These are phyloP conservation scores for Lepidothrix coronata DNA, from an alignment of 2,113 vertebrate species.

Conservation along the genomic window DNA sequence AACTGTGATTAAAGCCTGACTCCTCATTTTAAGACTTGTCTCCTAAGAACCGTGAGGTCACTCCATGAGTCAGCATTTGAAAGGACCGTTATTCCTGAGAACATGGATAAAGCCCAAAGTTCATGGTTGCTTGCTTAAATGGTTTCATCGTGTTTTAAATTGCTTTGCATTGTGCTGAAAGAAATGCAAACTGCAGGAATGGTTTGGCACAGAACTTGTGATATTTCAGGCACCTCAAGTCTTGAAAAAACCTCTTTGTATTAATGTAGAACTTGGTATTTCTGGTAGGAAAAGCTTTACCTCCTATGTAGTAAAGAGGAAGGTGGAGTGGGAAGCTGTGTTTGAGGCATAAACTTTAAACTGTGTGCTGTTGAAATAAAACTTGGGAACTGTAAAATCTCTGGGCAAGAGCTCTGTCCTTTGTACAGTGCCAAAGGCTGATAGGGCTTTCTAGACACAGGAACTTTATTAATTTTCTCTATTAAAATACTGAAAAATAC, in stretches of 20 bases:
- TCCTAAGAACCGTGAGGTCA: constrained; percentile 8
- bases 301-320: not conserved
- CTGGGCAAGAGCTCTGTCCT: not conserved
- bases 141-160: not conserved
- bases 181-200: not conserved
- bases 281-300: not conserved
- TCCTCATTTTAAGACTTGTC: constrained; percentile 53
- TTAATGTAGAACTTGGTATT: not conserved
- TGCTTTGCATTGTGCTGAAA: not conserved
- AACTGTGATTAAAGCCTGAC: constrained; percentile 49
- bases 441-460: not conserved
- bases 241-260: not conserved
- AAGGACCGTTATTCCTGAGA: constrained; percentile 37
- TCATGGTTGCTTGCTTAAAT: not conserved
- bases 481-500: not conserved
- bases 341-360: not conserved
- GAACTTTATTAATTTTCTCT: not conserved
- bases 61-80: constrained; percentile 34
- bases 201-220: not conserved
- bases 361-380: not conserved
- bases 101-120: constrained; percentile 27
- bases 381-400: not conserved
- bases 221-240: not conserved
- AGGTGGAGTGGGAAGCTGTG: not conserved
- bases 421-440: not conserved